A percentile compares a stretch with the other conserved stretches of the same genome.
Conservation (phyloP, 1,140 invertebrate species). For the Eueides isabella region DNA sequence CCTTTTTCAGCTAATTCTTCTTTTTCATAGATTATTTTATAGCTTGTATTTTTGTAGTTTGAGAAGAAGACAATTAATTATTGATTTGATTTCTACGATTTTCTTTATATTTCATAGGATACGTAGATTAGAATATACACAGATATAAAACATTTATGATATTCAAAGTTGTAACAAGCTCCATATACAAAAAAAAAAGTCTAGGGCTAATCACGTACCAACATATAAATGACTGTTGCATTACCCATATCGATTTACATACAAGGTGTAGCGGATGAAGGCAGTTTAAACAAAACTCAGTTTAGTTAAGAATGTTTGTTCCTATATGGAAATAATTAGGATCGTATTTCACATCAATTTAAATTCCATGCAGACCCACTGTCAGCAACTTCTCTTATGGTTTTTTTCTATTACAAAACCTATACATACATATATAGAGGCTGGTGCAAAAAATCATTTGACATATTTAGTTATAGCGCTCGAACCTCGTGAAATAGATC, state of each 20-base stretch:
- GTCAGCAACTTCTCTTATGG: neutral
- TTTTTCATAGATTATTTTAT: too few relatives aligned
- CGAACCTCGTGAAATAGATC: conserved; percentile 49
- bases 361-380: neutral
- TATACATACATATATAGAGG: conserved; percentile 40
- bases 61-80: too few relatives aligned
- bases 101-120: neutral
- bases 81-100: neutral
- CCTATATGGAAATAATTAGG: conserved; percentile 7
- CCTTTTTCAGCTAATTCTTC: too few relatives aligned
- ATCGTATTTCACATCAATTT: conserved; percentile 7
- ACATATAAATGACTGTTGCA: neutral
- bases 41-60: too few relatives aligned
- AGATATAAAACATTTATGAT: neutral
- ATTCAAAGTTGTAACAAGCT: neutral
- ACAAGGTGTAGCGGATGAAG: conserved; percentile 10
- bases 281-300: conserved; percentile 11
- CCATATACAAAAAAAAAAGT: neutral
- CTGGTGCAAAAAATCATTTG: conserved; percentile 42
- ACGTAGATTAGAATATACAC: too few relatives aligned
- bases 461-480: conserved; percentile 51
- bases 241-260: neutral
- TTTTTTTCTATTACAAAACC: conserved; percentile 16
- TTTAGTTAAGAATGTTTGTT: neutral
- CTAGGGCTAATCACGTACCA: neutral